phyloP scores from a whole-genome alignment of 2,888 invertebrate species.

The Parasteatoda lunata region DNA sequence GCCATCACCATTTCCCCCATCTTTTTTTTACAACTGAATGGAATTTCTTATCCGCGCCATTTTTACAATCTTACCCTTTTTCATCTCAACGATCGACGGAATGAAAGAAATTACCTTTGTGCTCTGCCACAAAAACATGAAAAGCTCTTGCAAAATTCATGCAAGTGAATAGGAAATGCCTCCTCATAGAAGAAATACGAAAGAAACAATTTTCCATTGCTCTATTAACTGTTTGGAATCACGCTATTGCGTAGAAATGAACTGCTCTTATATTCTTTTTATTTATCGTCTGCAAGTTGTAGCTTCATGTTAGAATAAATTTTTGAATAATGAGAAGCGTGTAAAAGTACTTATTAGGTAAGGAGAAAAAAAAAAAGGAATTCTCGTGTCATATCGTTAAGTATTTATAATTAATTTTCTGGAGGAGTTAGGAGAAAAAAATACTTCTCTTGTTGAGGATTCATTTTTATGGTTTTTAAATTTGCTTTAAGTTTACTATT shows the following conservation, averaged over 20 bases:
- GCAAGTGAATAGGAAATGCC: constrained; percentile 1
- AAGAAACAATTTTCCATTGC: constrained; percentile 7
- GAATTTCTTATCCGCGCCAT: neutral
- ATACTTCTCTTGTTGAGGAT: no score
- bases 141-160: constrained; percentile 33
- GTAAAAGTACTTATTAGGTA: neutral
- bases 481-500: no score
- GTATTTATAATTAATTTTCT: constrained; percentile 5
- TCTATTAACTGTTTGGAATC: constrained; percentile 23
- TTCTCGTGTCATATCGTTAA: neutral
- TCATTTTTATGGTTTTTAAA: no score
- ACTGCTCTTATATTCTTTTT: neutral
- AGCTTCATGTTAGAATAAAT: neutral
- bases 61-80: neutral
- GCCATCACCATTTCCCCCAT: no score
- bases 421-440: neutral
- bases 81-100: neutral
- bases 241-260: neutral
- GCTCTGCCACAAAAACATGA: neutral
- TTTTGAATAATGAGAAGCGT: neutral
- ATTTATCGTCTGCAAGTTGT: neutral
- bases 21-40: neutral
- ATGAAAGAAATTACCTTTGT: neutral
- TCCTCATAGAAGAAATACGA: constrained; percentile 5
- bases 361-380: neutral